phyloP scores from a whole-genome alignment of 2,113 vertebrate genomes.

The Caranx melampygus region DNA sequence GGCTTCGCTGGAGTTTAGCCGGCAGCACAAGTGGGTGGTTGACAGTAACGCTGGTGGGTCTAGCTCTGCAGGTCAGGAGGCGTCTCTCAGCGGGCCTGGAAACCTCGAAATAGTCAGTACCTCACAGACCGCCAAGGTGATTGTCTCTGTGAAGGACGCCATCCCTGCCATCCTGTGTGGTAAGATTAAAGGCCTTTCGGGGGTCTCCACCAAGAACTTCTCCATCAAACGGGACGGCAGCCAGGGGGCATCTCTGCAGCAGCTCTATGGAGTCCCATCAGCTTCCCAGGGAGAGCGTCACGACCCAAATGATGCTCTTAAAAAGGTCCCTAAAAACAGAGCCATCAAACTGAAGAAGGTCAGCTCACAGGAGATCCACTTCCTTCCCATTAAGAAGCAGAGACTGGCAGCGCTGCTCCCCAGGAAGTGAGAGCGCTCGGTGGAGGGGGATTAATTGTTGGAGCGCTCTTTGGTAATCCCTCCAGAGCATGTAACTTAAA shows the following conservation, averaged over 20 bases:
- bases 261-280: constrained; percentile 85
- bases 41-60: constrained; percentile 78
- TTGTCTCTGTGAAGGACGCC: constrained; percentile 96
- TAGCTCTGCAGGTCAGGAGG: constrained; percentile 77
- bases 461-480: constrained; percentile 31
- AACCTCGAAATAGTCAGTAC: constrained; percentile 91
- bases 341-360: constrained; percentile 99
- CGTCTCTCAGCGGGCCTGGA: constrained; percentile 82
- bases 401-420: constrained; percentile 95
- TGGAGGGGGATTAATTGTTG: constrained; percentile 43
- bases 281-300: constrained; percentile 85
- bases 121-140: constrained; percentile 96
- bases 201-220: constrained; percentile 99
- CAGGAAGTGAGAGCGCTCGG: constrained; percentile 87
- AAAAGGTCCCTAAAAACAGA: constrained; percentile 93
- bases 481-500: constrained; percentile 45
- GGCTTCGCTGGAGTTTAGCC: constrained; percentile 85
- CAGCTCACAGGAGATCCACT: constrained; percentile 98
- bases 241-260: constrained; percentile 90
- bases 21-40: constrained; percentile 90
- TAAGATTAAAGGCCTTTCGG: constrained; percentile 96
- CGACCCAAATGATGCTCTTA: constrained; percentile 86
- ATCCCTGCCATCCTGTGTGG: constrained; percentile 96
- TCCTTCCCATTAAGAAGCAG: constrained; percentile 99
- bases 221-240: constrained; percentile 94